Base-by-base conservation (phyloP, 2,888 invertebrate species). In the Phyllotreta striolata region DNA sequence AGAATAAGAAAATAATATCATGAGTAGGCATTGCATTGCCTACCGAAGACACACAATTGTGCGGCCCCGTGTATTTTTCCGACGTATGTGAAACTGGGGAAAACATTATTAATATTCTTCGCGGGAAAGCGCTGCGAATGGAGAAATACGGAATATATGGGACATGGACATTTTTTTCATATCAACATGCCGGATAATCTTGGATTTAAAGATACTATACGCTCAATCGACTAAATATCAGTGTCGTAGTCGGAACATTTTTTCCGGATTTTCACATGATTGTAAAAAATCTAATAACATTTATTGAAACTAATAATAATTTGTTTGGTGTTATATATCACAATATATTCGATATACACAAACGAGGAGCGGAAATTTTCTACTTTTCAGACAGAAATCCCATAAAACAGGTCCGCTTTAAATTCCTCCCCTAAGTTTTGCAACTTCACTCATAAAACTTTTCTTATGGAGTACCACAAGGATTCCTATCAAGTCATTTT, bases 1-100 rank as follows among this genome's bases (percentile, higher is more conserved):
- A 60, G 63, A 64, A 64, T 49, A 62, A 64, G 61, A 47, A 61
- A 66, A 66, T 66, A 64, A 55, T 62, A 64, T 64, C 64, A 39
- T 63, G 59, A 51, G 59, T 55, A 64, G 49, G 64, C 59, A 54
- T 37, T 46, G 55, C 43, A 41, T 10, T 55, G 64, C 64, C 55
- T 64, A 64, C 60, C 24, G 60, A 60, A 38, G 55, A 60, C 60
- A 55, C 24, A 24, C 43, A 39, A 59, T 43, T 60, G 44, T 60
- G 60, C 44, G 41, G 35, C 12, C 37, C 51, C 51, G 39, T 51
- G 55, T 62, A 62, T 55, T 51, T 60, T 55, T 38, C 24, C 49
- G 56, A 34, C 62, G 43, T 41, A 14, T 56, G 43, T 43, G 51
- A 47, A 56, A 44, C 43, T 56, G 10, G 24, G 24, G 41, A 51